Evolutionary conservation across 2,113 vertebrate genomes (phyloP).

Genomic region (Etheostoma spectabile): DNA sequence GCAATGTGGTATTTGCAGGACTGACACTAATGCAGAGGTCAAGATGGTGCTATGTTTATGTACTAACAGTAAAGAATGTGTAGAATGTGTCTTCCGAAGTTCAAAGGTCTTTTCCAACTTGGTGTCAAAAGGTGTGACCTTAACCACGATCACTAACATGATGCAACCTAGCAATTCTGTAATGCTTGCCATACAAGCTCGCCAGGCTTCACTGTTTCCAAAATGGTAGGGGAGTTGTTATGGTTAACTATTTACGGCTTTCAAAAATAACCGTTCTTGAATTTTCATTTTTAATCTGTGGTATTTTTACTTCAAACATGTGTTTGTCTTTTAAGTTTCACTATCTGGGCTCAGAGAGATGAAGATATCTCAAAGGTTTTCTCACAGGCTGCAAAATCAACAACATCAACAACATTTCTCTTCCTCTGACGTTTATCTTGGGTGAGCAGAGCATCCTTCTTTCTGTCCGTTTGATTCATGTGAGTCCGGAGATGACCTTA

Average conservation of each 20-base stretch:
- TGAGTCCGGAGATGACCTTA: constrained; percentile 39
- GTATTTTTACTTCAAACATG: not conserved
- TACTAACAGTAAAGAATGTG: constrained; percentile 45
- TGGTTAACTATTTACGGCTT: not conserved
- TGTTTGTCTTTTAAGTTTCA: constrained; percentile 4
- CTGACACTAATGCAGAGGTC: constrained; percentile 52
- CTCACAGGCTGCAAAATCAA: constrained; percentile 13
- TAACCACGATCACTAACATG: constrained; percentile 16
- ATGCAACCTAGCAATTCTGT: constrained; percentile 14
- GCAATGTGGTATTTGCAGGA: constrained; percentile 54
- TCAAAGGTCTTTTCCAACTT: constrained; percentile 23
- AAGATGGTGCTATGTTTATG: constrained; percentile 47
- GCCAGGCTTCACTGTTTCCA: constrained; percentile 15
- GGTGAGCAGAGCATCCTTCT: constrained; percentile 38
- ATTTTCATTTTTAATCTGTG: not conserved
- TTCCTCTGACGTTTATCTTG: constrained; percentile 51
- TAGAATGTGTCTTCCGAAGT: constrained; percentile 23
- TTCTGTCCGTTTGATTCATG: constrained; percentile 45
- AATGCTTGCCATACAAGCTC: not conserved
- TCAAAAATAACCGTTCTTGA: constrained; percentile 9
- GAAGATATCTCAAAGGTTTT: constrained; percentile 13
- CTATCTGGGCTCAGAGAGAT: constrained; percentile 15
- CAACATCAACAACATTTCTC: constrained; percentile 26
- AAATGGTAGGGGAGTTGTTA: constrained; percentile 5
- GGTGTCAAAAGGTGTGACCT: constrained; percentile 40